Evolutionary conservation across 2,888 invertebrate genomes (phyloP).

Genomic region (Uropetala carovei): DNA sequence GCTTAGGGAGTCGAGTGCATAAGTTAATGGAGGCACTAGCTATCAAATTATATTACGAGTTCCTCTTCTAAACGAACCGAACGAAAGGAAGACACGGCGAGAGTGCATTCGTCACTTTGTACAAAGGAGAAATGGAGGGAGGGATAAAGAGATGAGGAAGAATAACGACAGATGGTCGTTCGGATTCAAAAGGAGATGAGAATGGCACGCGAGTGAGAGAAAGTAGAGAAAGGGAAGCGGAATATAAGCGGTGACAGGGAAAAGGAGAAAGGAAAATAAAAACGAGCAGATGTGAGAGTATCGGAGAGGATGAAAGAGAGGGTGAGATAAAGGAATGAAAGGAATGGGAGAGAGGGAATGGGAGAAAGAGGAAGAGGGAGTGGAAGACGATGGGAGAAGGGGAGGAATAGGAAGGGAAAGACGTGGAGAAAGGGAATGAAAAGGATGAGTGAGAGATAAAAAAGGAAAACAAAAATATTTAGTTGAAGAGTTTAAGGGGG

Average conservation of each 20-base stretch:
- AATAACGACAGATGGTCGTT: too few species aligned
- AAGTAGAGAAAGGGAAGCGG: not conserved
- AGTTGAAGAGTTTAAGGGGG: not conserved
- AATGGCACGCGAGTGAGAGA: not conserved
- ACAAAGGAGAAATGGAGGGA: not conserved
- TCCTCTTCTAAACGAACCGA: not conserved
- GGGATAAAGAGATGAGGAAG: not conserved
- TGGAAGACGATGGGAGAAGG: conserved; percentile 50
- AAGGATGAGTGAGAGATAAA: too few species aligned
- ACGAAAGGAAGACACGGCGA: conserved; percentile 9
- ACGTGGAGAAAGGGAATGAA: not conserved
- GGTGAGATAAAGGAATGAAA: not conserved
- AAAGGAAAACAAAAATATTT: too few species aligned
- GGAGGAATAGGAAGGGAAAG: too few species aligned
- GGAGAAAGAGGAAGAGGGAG: too few species aligned
- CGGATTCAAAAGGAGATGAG: not conserved
- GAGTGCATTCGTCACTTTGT: not conserved
- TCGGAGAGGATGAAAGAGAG: not conserved
- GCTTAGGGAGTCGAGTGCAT: not conserved
- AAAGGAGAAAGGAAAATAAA: not conserved
- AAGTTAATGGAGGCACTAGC: not conserved
- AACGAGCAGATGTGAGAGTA: not conserved
- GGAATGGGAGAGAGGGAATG: not conserved
- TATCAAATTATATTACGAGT: not conserved
- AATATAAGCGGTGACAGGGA: not conserved